Conservation (phyloP, 2,888 invertebrate genomes). For the Drosophila trichaetosa region DNA sequence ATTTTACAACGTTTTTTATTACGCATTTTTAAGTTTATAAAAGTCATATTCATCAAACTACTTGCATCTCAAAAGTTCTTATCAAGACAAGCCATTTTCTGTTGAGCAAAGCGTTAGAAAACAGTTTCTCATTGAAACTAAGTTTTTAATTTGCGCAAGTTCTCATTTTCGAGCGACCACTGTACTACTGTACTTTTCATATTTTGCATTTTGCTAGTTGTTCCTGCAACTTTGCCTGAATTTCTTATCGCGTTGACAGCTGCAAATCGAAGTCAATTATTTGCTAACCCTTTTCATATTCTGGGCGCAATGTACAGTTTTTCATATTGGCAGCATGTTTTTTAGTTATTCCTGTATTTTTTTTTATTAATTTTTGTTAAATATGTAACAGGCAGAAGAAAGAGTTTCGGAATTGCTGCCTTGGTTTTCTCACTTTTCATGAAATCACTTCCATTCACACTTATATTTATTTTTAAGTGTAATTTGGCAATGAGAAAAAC, state of each 20-base stretch:
- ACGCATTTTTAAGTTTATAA: neutral
- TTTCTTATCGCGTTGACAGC: neutral
- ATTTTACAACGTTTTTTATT: neutral
- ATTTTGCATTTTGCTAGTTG: neutral
- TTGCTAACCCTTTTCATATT: neutral
- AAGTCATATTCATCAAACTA: neutral
- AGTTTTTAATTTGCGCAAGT: neutral
- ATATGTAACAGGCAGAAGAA: neutral
- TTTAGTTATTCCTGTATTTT: neutral
- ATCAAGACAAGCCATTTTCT: neutral
- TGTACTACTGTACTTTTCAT: neutral
- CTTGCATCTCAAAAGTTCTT: too few relatives aligned
- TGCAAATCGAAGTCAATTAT: neutral
- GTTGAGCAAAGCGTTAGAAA: too few relatives aligned
- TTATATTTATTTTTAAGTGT: too few relatives aligned
- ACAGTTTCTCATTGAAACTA: too few relatives aligned
- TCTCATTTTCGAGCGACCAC: neutral
- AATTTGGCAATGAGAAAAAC: neutral
- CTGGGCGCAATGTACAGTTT: constrained; percentile 13
- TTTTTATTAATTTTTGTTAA: too few relatives aligned
- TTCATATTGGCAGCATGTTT: neutral
- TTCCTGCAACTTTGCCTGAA: neutral
- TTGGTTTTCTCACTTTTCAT: neutral
- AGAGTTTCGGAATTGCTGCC: neutral
- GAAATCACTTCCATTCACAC: too few relatives aligned